phyloP scores from a whole-genome alignment of 2,797 vertebrate genomes.

The Ataeniobius toweri region DNA sequence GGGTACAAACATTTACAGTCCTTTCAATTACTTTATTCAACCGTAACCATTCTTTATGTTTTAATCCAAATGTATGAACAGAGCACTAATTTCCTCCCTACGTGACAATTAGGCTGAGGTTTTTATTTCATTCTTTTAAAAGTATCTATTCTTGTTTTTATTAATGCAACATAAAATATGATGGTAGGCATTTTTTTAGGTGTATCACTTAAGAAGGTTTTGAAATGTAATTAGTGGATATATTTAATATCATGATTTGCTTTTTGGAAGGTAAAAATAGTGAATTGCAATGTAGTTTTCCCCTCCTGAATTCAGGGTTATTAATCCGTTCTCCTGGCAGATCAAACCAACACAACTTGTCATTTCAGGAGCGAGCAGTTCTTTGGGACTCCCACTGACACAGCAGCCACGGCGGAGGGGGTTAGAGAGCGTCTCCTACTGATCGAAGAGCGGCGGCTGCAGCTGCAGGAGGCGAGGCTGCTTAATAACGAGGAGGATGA shows the following conservation, averaged over 20 bases:
- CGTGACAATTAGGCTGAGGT: neutral
- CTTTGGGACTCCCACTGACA: conserved; percentile 94
- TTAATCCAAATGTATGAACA: neutral
- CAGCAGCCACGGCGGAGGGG: conserved; percentile 90
- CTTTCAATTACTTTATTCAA: neutral
- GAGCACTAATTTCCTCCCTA: neutral
- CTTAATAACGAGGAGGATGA: conserved; percentile 30
- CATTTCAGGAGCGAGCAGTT: conserved; percentile 91
- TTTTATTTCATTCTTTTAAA: neutral
- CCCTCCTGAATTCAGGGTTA: neutral
- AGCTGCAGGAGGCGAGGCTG: conserved; percentile 63
- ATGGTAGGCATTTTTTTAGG: neutral
- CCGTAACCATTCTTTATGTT: neutral
- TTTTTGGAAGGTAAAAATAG: neutral
- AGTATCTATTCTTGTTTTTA: neutral
- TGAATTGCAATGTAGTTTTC: too few relatives aligned
- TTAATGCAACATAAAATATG: neutral
- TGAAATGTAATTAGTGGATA: neutral
- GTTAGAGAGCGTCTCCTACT: conserved; percentile 94
- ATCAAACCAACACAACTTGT: neutral
- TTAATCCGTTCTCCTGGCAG: neutral
- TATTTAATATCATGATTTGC: neutral
- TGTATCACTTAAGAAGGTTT: too few relatives aligned
- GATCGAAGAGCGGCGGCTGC: conserved; percentile 90
- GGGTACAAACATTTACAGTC: conserved; percentile 79